Conservation (phyloP, 2,113 vertebrate species). For the Pteruthius melanotis region DNA sequence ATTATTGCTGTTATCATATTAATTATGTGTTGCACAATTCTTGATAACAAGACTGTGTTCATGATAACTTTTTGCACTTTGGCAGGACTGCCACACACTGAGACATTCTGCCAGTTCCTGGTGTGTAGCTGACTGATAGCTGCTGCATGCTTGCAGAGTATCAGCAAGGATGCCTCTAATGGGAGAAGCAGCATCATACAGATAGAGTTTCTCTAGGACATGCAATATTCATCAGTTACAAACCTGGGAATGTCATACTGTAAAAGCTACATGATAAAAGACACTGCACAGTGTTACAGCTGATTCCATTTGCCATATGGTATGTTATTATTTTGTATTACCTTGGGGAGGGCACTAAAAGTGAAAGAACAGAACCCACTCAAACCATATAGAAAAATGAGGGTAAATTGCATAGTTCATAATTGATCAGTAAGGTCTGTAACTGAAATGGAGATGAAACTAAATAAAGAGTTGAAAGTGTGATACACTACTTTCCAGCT, state of each 20-base stretch:
- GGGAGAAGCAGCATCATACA: not conserved
- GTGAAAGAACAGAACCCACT: constrained; percentile 21
- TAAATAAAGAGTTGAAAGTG: not conserved
- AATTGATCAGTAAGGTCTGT: constrained; percentile 36
- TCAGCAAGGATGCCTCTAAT: constrained; percentile 11
- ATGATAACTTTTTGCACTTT: not conserved
- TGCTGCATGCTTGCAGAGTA: constrained; percentile 1
- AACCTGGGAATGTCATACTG: constrained; percentile 43
- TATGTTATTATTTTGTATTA: constrained; percentile 34
- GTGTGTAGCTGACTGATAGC: not conserved
- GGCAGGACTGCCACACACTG: not conserved
- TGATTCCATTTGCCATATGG: constrained; percentile 61
- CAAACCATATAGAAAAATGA: constrained; percentile 37
- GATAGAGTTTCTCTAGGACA: not conserved
- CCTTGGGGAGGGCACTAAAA: constrained; percentile 1
- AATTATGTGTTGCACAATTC: not conserved
- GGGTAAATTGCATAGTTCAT: constrained; percentile 37
- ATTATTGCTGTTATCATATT: not conserved
- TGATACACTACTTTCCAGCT: not conserved
- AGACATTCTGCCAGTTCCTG: constrained; percentile 20
- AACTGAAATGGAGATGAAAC: not conserved
- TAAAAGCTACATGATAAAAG: constrained; percentile 23
- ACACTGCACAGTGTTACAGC: not conserved
- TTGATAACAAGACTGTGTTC: not conserved
- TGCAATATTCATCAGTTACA: constrained; percentile 54